These are phyloP conservation scores for Trichonephila clavipes DNA, from an alignment of 1,140 invertebrate genomes.

Conservation along the genomic window DNA sequence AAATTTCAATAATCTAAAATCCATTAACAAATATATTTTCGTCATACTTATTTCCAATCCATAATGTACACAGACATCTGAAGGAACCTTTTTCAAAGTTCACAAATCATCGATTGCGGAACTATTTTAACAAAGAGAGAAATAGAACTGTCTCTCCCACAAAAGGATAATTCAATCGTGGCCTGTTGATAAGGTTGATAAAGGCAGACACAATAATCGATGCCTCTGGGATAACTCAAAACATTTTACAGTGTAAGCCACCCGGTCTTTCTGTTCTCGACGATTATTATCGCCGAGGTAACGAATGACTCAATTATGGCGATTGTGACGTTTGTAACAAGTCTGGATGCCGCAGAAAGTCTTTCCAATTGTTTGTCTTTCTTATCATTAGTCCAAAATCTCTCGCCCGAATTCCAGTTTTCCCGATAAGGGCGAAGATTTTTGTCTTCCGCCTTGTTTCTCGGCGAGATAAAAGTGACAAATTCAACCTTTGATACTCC, in stretches of 20 bases:
- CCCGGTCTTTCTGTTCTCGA: neutral
- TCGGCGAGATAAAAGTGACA: slow-evolving; percentile 68
- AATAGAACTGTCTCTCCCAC: neutral
- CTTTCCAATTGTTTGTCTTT: slow-evolving; percentile 60
- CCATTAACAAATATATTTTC: neutral
- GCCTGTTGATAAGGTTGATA: slow-evolving; percentile 25
- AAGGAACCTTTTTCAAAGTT: neutral
- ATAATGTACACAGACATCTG: neutral
- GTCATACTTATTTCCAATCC: neutral
- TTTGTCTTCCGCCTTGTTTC: slow-evolving; percentile 49
- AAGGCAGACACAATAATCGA: slow-evolving; percentile 45
- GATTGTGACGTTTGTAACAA: slow-evolving; percentile 19
- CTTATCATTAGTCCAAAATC: slow-evolving; percentile 46
- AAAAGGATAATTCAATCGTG: slow-evolving; percentile 18
- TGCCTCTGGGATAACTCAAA: slow-evolving; percentile 11
- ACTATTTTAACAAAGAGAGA: neutral
- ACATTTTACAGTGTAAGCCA: slow-evolving; percentile 15
- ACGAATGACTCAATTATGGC: slow-evolving; percentile 60
- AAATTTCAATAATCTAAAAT: neutral
- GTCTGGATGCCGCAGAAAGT: slow-evolving; percentile 28
- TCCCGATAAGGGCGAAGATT: slow-evolving; percentile 49
- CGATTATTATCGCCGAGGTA: slow-evolving; percentile 54
- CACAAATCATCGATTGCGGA: neutral
- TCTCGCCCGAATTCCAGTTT: slow-evolving; percentile 45
- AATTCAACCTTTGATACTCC: slow-evolving; percentile 46